phyloP scores from a whole-genome alignment of 2,113 vertebrate species.

The Antechinus stuartii region DNA sequence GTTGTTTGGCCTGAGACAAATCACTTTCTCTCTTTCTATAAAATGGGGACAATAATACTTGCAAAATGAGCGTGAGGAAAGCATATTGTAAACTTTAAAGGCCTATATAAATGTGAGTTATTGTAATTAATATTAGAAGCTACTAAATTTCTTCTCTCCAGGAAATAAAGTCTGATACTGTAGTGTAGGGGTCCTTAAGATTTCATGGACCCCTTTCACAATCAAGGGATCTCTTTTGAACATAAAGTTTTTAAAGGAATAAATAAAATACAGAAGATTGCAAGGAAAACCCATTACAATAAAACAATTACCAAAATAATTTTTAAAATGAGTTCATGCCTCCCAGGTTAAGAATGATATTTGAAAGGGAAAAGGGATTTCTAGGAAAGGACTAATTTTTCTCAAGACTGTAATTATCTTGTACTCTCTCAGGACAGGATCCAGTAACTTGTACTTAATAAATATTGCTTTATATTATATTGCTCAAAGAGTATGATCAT shows the following conservation, averaged over 20 bases:
- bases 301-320: not conserved
- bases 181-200: not conserved
- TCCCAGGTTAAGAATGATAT: not conserved
- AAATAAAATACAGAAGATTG: not conserved
- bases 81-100: too few relatives aligned
- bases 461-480: not conserved
- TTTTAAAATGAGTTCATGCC: not conserved
- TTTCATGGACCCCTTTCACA: not conserved
- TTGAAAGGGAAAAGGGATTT: not conserved
- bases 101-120: not conserved
- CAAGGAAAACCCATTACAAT: not conserved
- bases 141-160: not conserved
- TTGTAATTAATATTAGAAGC: not conserved
- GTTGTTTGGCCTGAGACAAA: slow-evolving; percentile 17
- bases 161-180: not conserved
- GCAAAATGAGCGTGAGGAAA: too few relatives aligned
- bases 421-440: not conserved
- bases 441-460: not conserved
- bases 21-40: not conserved
- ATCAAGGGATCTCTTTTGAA: not conserved
- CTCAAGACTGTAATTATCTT: not conserved
- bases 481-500: not conserved
- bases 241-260: not conserved
- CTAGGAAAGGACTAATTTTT: not conserved
- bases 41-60: not conserved